These are phyloP conservation scores for Turritopsis dohrnii DNA, from an alignment of 30 jellyfish, hydroid and myxozoan species.

Conservation along the genomic window DNA sequence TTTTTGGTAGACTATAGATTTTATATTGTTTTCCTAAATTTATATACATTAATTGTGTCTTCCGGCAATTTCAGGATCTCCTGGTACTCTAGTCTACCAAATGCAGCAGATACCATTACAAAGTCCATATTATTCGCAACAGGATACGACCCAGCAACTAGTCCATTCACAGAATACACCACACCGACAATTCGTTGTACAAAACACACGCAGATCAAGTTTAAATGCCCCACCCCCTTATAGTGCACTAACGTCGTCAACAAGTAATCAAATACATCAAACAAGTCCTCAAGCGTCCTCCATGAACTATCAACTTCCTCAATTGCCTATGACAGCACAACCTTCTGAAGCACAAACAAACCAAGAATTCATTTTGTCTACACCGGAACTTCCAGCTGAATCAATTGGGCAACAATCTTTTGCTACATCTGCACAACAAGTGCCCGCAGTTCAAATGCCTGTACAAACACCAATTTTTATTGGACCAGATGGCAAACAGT, in stretches of 20 bases:
- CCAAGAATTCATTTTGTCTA: too few species aligned
- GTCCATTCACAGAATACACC: too few species aligned
- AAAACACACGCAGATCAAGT: not conserved
- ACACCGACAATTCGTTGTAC: not conserved
- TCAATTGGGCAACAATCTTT: not conserved
- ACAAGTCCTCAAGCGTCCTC: not conserved
- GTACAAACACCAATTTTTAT: not conserved
- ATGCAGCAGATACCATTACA: not conserved
- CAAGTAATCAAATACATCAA: too few species aligned
- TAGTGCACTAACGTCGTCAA: not conserved
- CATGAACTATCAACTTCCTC: not conserved
- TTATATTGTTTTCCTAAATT: too few species aligned
- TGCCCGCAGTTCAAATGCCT: not conserved
- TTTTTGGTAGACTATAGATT: too few species aligned
- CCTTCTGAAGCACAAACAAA: too few species aligned
- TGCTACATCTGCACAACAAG: not conserved
- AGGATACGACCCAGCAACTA: too few species aligned
- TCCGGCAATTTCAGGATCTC: not conserved
- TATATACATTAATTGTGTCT: too few species aligned
- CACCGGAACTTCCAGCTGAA: not conserved
- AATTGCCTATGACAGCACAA: too few species aligned
- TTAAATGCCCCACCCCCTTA: not conserved
- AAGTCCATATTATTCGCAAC: too few species aligned
- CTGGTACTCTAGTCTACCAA: not conserved
- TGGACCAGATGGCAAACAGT: not conserved